Percentiles rank a stretch among this genome's conserved stretches.
These are phyloP conservation scores for Microhierax caerulescens DNA, from an alignment of 2,797 vertebrate genomes.

Conservation along the genomic window DNA sequence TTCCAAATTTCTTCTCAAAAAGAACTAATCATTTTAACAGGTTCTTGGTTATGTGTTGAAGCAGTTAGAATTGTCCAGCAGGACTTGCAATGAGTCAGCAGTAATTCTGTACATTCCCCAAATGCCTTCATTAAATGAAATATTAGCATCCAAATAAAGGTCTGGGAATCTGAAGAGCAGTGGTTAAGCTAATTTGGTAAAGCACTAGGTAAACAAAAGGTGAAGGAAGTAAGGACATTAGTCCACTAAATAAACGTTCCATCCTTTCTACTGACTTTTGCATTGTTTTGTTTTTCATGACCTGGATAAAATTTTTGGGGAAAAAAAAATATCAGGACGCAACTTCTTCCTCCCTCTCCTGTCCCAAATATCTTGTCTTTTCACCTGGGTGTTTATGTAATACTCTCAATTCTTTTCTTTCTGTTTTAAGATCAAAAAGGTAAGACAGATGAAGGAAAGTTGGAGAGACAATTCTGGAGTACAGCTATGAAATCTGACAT, in stretches of 20 bases:
- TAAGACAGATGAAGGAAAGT: conserved; percentile 13
- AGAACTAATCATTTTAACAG: neutral
- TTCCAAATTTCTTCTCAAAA: neutral
- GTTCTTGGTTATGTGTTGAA: neutral
- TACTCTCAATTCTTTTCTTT: neutral
- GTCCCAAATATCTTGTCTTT: neutral
- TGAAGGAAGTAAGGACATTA: neutral
- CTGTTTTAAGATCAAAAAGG: neutral
- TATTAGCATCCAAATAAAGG: neutral
- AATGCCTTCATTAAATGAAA: neutral
- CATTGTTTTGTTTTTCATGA: neutral
- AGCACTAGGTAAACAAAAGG: neutral
- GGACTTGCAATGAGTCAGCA: neutral
- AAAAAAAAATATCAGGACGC: neutral
- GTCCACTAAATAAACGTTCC: neutral
- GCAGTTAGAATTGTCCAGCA: neutral
- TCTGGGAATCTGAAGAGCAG: neutral
- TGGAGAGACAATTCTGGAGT: neutral
- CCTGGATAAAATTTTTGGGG: neutral
- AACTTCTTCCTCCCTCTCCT: neutral
- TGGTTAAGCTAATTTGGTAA: neutral
- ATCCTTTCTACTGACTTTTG: neutral
- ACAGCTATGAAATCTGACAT: conserved; percentile 20
- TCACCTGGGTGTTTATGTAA: neutral
- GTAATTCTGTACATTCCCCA: neutral